Conservation (phyloP, 2,113 vertebrate genomes). For the Pluvianellus socialis region DNA sequence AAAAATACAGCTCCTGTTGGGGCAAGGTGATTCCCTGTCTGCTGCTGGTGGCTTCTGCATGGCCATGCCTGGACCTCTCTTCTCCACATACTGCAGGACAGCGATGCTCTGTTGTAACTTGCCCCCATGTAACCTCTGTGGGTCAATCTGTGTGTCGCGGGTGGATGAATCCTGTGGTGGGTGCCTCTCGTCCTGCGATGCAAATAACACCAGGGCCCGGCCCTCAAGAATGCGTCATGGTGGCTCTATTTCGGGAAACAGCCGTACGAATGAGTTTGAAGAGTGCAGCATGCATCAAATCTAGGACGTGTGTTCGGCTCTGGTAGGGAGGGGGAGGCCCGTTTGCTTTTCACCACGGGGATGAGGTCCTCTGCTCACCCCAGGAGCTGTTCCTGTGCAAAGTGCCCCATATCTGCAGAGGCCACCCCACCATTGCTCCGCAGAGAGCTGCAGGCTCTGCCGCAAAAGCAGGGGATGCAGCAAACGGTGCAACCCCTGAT, state of each 20-base stretch:
- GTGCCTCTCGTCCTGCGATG: background rate
- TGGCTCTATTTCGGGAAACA: background rate
- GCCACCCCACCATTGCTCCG: background rate
- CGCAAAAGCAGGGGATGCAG: background rate
- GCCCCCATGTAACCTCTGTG: background rate
- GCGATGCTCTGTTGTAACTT: fast-evolving
- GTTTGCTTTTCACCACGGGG: background rate
- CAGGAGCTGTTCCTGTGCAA: background rate
- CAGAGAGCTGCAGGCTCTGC: background rate
- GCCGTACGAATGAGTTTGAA: background rate
- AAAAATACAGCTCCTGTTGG: background rate
- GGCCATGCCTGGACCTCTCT: background rate
- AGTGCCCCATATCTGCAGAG: background rate
- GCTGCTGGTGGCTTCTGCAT: background rate
- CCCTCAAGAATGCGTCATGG: background rate
- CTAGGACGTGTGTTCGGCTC: background rate
- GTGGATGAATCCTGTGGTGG: background rate
- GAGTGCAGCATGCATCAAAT: background rate
- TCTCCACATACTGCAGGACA: fast-evolving
- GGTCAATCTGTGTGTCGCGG: background rate
- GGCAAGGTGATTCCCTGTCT: background rate
- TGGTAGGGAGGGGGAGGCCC: background rate
- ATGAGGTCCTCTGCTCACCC: background rate
- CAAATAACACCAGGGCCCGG: background rate
- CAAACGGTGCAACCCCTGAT: background rate